Evolutionary conservation across 2,888 invertebrate species (phyloP).

Genomic region (Brachycybe producta): DNA sequence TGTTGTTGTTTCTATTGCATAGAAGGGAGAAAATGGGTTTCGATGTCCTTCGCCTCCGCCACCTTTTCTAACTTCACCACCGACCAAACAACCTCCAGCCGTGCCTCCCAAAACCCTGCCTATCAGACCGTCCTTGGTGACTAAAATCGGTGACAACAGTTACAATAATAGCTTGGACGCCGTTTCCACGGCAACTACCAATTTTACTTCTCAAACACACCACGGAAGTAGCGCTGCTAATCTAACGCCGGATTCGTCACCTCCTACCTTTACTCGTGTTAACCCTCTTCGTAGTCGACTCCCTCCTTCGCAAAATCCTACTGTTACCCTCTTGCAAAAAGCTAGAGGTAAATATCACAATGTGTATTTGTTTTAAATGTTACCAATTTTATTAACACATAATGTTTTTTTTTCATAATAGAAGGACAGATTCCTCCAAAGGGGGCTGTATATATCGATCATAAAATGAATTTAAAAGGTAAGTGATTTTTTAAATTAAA

Average conservation of each 20-base stretch:
- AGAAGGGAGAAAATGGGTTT: too few species aligned
- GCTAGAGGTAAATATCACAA: conserved; percentile 53
- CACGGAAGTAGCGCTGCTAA: background rate
- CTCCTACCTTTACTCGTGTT: conserved; percentile 13
- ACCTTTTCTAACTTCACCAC: background rate
- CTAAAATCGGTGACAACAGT: background rate
- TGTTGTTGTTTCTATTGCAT: too few species aligned
- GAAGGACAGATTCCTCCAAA: conserved; percentile 72
- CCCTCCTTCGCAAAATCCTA: conserved; percentile 72
- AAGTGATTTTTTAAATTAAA: background rate
- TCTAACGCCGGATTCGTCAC: background rate
- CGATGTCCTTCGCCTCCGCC: conserved; percentile 8
- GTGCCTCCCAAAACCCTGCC: conserved; percentile 14
- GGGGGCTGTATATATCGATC: conserved; percentile 58
- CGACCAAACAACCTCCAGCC: conserved; percentile 3
- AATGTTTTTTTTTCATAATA: conserved; percentile 30
- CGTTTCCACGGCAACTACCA: background rate
- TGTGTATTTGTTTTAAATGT: background rate
- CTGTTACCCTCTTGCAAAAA: conserved; percentile 73
- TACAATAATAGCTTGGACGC: conserved; percentile 3
- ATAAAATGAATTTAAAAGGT: conserved; percentile 30
- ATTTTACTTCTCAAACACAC: background rate
- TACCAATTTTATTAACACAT: conserved; percentile 1
- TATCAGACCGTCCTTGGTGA: background rate
- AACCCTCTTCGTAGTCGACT: conserved; percentile 31